Evolutionary conservation across 2,797 vertebrate species (phyloP).

Genomic region (Phataginus tricuspis): DNA sequence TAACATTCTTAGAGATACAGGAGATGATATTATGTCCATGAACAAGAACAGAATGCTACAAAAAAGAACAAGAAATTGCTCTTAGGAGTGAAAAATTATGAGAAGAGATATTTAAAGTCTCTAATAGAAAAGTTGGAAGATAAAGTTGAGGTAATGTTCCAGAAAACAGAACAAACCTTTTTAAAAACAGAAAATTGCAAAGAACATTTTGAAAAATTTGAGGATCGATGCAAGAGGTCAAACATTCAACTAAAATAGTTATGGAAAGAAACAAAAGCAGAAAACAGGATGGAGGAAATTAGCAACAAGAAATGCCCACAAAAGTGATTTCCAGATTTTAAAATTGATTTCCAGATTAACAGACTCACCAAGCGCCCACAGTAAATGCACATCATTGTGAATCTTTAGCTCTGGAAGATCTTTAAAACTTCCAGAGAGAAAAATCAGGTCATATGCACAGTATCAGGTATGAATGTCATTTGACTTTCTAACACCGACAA

Average conservation of each 20-base stretch:
- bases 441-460: background rate
- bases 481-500: background rate
- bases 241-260: constrained; percentile 8
- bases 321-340: background rate
- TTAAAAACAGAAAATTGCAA: constrained; percentile 5
- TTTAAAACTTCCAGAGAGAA: background rate
- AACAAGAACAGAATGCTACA: background rate
- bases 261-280: background rate
- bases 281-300: background rate
- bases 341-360: background rate
- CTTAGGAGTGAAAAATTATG: constrained; percentile 7
- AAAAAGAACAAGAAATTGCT: constrained; percentile 41
- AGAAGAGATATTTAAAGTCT: background rate
- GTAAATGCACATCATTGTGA: background rate
- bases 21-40: background rate
- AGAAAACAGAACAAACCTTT: constrained; percentile 23
- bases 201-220: constrained; percentile 42
- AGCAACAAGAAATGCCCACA: background rate
- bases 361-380: background rate
- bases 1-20: background rate
- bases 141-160: background rate
- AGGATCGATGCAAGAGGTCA: background rate
- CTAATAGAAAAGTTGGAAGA: constrained; percentile 4
- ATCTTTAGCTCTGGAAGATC: background rate
- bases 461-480: background rate